Evolutionary conservation across 2,888 invertebrate species (phyloP), one percentile per base, ranked within the genome.

Genomic region (Octonoba sinensis): DNA sequence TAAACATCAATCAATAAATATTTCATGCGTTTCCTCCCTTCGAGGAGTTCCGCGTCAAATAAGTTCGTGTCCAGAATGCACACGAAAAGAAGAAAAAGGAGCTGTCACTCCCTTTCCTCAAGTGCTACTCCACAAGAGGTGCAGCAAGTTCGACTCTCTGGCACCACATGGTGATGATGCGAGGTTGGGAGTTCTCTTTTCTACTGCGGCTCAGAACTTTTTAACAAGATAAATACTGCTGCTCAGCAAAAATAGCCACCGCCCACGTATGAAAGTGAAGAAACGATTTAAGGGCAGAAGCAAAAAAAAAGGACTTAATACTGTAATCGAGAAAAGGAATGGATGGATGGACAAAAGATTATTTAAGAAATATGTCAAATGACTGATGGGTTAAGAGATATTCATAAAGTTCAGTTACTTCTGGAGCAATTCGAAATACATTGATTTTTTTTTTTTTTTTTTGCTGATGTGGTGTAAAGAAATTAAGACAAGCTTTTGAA

Each of bases 201-300:
- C 62, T 18, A 27, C 54, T n/a, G 27, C 22, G 49, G 76, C 69
- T 62, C 69, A 44, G 64, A 70, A 65, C 64, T 70, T 62, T 60
- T 70, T 76, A 64, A 70, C 70, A 62, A 71, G 57, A 69, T 44
- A 56, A 57, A 62, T 62, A 70, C n/a, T 27, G 54, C 56, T 56
- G 27, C 76, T 60, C 66, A 20, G 69, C 57, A 69, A 81, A 81
- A 81, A 81, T 81, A 81, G 81, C 79, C 73, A 44, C 73, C 81
- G 64, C 81, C 81, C 72, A 81, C 81, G 73, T 62, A 18, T 27
- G 20, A 18, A 56, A 18, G 74, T 8, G 65, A 16, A 46, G n/a
- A 62, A 76, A 73, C 64, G 73, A 64, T 64, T 44, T 70, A 36
- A 27, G 20, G 46, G 62, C 76, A 62, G 66, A 67, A 49, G 60